Evolutionary conservation across 2,113 vertebrate genomes (phyloP).

Genomic region (Oreochromis aureus): DNA sequence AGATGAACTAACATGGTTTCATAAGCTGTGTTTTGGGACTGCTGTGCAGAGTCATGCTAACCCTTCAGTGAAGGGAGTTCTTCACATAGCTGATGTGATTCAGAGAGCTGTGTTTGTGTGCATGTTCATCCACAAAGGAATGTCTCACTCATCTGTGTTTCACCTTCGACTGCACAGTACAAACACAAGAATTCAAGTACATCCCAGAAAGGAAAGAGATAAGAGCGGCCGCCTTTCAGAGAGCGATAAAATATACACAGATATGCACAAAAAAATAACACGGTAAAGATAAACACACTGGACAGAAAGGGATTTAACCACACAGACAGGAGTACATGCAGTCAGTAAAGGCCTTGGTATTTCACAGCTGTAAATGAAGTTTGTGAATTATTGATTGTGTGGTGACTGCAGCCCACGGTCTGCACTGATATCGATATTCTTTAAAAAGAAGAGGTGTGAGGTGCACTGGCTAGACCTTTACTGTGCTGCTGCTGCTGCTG

Average conservation of each 20-base stretch:
- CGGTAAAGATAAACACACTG: not conserved
- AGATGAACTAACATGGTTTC: not conserved
- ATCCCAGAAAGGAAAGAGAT: not conserved
- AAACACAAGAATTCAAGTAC: not conserved
- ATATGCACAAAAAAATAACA: not conserved
- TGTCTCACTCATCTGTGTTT: not conserved
- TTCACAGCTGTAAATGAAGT: slow-evolving; percentile 9
- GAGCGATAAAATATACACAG: not conserved
- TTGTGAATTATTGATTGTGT: slow-evolving; percentile 46
- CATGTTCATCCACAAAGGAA: not conserved
- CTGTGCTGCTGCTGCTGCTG: slow-evolving; percentile 1
- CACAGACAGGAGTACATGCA: not conserved
- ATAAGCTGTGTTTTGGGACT: slow-evolving; percentile 5
- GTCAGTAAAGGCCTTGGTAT: not conserved
- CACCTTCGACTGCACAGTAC: not conserved
- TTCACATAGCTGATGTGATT: slow-evolving; percentile 23
- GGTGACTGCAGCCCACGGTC: slow-evolving; percentile 19
- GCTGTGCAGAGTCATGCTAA: not conserved
- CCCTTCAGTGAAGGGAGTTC: slow-evolving; percentile 7
- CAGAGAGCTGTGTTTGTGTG: not conserved
- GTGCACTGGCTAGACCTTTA: not conserved
- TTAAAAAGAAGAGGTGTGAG: not conserved
- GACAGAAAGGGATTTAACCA: not conserved
- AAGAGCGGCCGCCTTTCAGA: not conserved
- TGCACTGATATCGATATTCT: slow-evolving; percentile 27